These are phyloP conservation scores for Stenoptilia bipunctidactyla DNA, from an alignment of 2,888 invertebrate species.

Conservation along the genomic window DNA sequence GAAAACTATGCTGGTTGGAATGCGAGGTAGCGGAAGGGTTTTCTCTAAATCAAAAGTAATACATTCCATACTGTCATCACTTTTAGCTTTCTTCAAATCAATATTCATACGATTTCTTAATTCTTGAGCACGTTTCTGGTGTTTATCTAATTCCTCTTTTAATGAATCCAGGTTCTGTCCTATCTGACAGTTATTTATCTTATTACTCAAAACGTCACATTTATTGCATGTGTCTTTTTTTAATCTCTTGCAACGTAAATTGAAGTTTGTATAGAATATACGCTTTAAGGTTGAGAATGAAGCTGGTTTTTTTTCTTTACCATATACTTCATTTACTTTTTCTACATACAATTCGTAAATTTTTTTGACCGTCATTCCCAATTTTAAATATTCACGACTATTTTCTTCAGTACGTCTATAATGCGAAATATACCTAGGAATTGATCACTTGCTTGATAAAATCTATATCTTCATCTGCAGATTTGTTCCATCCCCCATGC, in stretches of 20 bases:
- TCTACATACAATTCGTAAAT: slow-evolving; percentile 8
- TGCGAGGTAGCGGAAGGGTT: slow-evolving; percentile 14
- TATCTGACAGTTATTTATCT: no score
- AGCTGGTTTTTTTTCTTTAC: no score
- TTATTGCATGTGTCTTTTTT: no score
- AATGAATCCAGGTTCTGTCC: slow-evolving; percentile 6
- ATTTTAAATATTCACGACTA: slow-evolving; percentile 1
- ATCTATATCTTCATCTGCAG: background rate
- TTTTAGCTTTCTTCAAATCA: background rate
- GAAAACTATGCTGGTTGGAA: slow-evolving; percentile 13
- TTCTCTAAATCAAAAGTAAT: no score
- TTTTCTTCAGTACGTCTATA: slow-evolving; percentile 1
- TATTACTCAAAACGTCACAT: slow-evolving; percentile 8
- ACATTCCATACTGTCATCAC: slow-evolving; percentile 7
- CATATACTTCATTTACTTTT: slow-evolving; percentile 5
- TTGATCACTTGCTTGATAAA: slow-evolving; percentile 3
- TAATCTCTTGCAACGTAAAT: slow-evolving; percentile 4
- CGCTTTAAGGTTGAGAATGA: slow-evolving; percentile 5
- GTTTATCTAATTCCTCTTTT: slow-evolving; percentile 8
- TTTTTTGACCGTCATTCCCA: slow-evolving; percentile 5
- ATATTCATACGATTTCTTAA: background rate
- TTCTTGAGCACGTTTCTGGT: background rate
- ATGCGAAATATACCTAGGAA: slow-evolving; percentile 9
- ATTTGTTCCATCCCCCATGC: slow-evolving; percentile 2
- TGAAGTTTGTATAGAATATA: slow-evolving; percentile 3